Conservation (phyloP, 2,888 invertebrate species). For the Camponotus fellah region DNA sequence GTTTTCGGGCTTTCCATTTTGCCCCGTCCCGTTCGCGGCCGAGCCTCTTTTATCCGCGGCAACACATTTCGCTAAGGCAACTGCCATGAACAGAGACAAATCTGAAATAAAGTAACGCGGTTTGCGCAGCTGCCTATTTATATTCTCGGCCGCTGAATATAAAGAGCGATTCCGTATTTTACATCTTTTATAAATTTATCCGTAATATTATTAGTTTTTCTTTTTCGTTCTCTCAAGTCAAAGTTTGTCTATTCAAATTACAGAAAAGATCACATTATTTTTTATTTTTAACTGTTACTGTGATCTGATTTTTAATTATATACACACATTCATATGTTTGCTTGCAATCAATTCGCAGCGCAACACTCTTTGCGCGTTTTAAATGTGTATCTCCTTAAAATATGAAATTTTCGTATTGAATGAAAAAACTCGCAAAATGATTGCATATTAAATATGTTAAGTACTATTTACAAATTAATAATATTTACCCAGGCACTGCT, state of each 20-base stretch:
- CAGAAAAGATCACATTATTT: background rate
- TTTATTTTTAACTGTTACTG: no score
- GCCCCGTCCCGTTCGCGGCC: slow-evolving; percentile 58
- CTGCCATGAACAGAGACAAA: slow-evolving; percentile 57
- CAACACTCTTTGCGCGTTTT: no score
- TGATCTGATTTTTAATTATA: no score
- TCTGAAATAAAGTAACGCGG: slow-evolving; percentile 54
- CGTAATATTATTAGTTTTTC: background rate
- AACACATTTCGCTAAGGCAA: slow-evolving; percentile 59
- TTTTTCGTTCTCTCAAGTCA: background rate
- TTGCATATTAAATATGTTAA: background rate
- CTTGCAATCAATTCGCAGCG: no score
- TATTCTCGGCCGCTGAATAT: slow-evolving; percentile 21
- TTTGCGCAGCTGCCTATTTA: slow-evolving; percentile 53
- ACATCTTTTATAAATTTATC: background rate
- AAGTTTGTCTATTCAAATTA: background rate
- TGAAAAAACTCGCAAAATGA: background rate
- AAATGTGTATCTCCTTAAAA: background rate
- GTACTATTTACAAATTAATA: background rate
- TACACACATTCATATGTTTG: no score
- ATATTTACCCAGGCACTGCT: background rate
- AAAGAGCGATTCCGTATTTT: slow-evolving; percentile 15
- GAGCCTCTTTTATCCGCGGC: slow-evolving; percentile 55
- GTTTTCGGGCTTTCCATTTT: slow-evolving; percentile 67
- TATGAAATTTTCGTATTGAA: background rate